Evolutionary conservation across 2,113 vertebrate genomes (phyloP).

Genomic region (Microtus montanus): DNA sequence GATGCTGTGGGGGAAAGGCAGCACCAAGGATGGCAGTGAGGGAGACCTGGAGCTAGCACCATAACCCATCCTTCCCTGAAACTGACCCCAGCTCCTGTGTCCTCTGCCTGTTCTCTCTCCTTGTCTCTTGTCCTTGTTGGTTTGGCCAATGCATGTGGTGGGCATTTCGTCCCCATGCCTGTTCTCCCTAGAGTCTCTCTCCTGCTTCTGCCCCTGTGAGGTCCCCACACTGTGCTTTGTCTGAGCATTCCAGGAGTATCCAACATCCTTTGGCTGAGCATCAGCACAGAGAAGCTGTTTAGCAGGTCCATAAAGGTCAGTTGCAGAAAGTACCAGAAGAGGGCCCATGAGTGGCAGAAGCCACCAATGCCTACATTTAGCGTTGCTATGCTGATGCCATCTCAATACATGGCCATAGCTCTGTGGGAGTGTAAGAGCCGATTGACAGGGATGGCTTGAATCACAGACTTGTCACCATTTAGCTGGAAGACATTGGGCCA

Average conservation of each 20-base stretch:
- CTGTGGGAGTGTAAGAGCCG: background rate
- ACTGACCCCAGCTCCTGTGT: background rate
- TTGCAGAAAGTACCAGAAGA: background rate
- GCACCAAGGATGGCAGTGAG: background rate
- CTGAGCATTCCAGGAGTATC: background rate
- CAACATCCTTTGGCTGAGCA: background rate
- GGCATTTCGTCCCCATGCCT: background rate
- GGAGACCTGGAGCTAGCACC: background rate
- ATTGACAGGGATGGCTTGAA: background rate
- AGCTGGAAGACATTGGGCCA: background rate
- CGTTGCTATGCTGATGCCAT: background rate
- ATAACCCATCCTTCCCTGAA: fast-evolving
- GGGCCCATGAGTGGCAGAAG: background rate
- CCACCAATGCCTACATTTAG: background rate
- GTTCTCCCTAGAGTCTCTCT: background rate
- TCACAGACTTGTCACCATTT: background rate
- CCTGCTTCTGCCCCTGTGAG: background rate
- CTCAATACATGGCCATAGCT: background rate
- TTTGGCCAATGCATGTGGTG: fast-evolving
- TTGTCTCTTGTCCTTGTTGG: background rate
- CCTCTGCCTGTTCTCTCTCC: too few relatives aligned
- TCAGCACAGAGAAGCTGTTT: background rate
- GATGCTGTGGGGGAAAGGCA: background rate
- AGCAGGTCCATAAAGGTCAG: too few relatives aligned
- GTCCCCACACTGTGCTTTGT: background rate